A percentile compares a stretch with the other conserved stretches of the same genome.
These are phyloP conservation scores for Limosa lapponica DNA, from an alignment of 2,797 vertebrate species.

Conservation along the genomic window DNA sequence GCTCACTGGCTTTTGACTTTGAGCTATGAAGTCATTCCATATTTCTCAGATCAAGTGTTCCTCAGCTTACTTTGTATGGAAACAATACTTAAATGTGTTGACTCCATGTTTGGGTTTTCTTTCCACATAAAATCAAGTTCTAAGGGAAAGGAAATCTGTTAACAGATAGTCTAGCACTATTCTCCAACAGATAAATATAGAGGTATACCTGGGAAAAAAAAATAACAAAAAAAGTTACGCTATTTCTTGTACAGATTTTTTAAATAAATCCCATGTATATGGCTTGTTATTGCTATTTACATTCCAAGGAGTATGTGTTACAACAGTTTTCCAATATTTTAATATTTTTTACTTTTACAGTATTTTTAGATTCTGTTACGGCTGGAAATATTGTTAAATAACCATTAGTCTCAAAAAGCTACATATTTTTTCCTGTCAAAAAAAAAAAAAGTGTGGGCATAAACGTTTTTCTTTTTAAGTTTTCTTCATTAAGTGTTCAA, in stretches of 20 bases:
- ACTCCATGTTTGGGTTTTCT: no score
- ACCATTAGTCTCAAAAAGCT: not conserved
- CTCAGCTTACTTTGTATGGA: not conserved
- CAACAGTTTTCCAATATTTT: not conserved
- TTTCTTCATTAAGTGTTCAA: not conserved
- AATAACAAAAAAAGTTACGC: not conserved
- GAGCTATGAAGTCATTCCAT: not conserved
- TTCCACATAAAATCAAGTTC: not conserved
- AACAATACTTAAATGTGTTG: not conserved
- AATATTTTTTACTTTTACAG: fast-evolving
- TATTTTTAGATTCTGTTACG: not conserved
- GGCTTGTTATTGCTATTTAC: not conserved
- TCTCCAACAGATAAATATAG: not conserved
- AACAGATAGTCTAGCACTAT: not conserved
- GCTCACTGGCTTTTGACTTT: not conserved
- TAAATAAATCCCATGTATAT: not conserved
- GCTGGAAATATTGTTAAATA: not conserved
- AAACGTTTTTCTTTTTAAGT: not conserved
- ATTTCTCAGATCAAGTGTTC: not conserved
- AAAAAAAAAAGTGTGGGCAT: not conserved
- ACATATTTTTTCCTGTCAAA: not conserved
- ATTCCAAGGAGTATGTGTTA: not conserved
- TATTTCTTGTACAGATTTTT: not conserved
- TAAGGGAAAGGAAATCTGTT: not conserved
- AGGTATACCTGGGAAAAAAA: no score